phyloP scores from a whole-genome alignment of 2,797 vertebrate species.

The Pristis pectinata region DNA sequence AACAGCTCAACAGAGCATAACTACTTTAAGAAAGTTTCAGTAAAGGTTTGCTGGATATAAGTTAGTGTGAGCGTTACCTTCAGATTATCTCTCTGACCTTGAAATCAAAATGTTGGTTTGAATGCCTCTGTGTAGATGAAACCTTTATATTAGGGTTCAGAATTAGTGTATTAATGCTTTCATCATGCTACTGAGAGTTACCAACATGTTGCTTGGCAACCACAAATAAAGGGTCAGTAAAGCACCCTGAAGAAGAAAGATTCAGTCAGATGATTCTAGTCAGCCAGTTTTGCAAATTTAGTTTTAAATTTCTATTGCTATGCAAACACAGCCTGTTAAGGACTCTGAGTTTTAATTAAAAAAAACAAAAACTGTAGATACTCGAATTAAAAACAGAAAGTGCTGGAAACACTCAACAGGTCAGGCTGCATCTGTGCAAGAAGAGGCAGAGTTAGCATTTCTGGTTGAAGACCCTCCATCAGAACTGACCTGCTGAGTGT shows the following conservation, averaged over 20 bases:
- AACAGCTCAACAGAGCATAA: not conserved
- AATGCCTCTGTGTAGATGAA: no score
- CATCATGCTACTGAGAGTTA: not conserved
- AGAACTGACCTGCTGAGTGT: no score
- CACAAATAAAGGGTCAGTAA: not conserved
- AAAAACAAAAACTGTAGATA: no score
- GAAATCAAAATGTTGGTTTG: not conserved
- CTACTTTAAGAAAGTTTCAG: not conserved
- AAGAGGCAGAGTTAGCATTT: no score
- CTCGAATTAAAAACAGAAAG: no score
- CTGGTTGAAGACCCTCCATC: no score
- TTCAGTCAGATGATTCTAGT: not conserved
- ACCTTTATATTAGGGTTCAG: not conserved
- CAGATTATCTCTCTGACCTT: not conserved
- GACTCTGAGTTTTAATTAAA: not conserved
- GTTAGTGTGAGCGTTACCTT: no score
- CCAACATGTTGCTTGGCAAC: slow-evolving; percentile 21
- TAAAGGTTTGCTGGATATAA: no score
- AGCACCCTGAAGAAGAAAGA: not conserved
- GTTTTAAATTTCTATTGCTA: not conserved
- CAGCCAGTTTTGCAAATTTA: not conserved
- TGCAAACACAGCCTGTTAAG: not conserved
- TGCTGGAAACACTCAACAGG: no score
- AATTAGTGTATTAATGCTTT: not conserved
- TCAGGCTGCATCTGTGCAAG: no score